Evolutionary conservation across 1,140 invertebrate species (phyloP).

Genomic region (Agrilus planipennis): DNA sequence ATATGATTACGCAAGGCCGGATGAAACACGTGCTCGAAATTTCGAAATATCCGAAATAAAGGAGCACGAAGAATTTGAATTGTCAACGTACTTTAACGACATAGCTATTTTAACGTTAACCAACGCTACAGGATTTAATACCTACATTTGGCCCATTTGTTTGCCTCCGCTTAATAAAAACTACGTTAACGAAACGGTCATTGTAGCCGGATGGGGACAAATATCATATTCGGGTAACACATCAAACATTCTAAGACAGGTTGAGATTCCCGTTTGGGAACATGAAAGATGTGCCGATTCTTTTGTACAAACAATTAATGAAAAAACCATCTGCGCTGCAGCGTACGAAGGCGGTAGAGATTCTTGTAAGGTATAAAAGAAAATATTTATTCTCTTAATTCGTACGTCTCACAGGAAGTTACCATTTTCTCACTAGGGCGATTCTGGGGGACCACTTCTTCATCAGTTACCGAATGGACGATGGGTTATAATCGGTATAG

Average conservation of each 20-base stretch:
- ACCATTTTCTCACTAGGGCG: constrained; percentile 59
- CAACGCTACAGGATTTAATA: constrained; percentile 54
- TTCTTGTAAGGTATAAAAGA: constrained; percentile 40
- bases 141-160: constrained; percentile 75
- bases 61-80: constrained; percentile 50
- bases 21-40: constrained; percentile 52
- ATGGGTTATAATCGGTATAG: constrained; percentile 69
- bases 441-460: constrained; percentile 73
- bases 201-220: constrained; percentile 67
- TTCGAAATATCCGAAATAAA: constrained; percentile 51
- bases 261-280: constrained; percentile 68
- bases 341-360: constrained; percentile 58
- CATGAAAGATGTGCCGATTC: constrained; percentile 51
- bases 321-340: constrained; percentile 61
- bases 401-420: no score
- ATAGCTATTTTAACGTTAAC: constrained; percentile 67
- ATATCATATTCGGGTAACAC: constrained; percentile 50
- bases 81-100: constrained; percentile 59
- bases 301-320: constrained; percentile 49
- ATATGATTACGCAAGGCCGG: constrained; percentile 54
- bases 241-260: constrained; percentile 61
- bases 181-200: constrained; percentile 50
- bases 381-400: not conserved
- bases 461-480: constrained; percentile 53
- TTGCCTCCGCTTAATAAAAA: constrained; percentile 51